Percentiles rank a stretch among this genome's conserved stretches.
phyloP scores from a whole-genome alignment of 2,113 vertebrate genomes.

The Misgurnus anguillicaudatus region DNA sequence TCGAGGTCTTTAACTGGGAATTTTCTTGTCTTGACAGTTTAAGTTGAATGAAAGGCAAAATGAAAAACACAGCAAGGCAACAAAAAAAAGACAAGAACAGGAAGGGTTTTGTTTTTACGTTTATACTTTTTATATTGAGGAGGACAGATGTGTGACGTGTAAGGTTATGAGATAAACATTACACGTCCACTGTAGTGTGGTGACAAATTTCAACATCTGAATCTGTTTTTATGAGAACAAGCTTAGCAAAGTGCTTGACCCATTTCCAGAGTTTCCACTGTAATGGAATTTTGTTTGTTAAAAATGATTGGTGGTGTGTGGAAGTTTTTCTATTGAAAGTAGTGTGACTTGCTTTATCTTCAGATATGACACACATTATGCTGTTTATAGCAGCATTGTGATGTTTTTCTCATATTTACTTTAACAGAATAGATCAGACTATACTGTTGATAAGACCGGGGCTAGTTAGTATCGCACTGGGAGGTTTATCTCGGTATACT shows the following conservation, averaged over 20 bases:
- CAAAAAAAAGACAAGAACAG: background rate
- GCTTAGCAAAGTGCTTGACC: conserved; percentile 22
- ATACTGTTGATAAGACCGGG: too few species aligned
- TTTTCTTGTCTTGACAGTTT: conserved; percentile 14
- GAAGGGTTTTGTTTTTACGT: background rate
- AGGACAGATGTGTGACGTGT: background rate
- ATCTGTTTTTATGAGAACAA: conserved; percentile 20
- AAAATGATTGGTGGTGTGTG: background rate
- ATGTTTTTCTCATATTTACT: too few species aligned
- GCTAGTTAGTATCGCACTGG: too few species aligned
- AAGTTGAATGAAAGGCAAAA: background rate
- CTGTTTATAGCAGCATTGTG: too few species aligned
- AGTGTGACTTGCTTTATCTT: background rate
- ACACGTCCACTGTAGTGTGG: conserved; percentile 7
- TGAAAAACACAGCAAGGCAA: background rate
- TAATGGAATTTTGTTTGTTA: conserved; percentile 3
- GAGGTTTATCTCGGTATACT: too few species aligned
- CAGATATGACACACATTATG: background rate
- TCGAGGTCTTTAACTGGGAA: conserved; percentile 27
- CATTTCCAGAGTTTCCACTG: conserved; percentile 5
- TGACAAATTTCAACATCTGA: background rate
- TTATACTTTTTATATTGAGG: background rate
- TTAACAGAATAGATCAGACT: too few species aligned
- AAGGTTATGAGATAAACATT: background rate
- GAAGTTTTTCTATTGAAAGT: background rate